These are phyloP conservation scores for Oreotrochilus melanogaster DNA, from an alignment of 2,113 vertebrate species.

Conservation along the genomic window DNA sequence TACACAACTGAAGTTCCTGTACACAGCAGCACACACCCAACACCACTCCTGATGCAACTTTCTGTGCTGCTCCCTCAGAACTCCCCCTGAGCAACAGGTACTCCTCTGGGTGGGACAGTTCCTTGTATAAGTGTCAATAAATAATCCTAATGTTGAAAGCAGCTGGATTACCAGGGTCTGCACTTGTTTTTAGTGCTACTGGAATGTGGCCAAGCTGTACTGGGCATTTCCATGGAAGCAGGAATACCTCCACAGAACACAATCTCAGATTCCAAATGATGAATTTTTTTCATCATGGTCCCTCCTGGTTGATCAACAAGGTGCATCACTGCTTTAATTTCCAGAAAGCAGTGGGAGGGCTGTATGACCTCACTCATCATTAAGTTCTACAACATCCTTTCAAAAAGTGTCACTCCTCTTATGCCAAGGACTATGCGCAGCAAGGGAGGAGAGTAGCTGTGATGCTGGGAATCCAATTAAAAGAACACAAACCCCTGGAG, in stretches of 20 bases:
- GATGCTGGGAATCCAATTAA: constrained; percentile 40
- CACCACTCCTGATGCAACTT: background rate
- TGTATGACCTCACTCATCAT: constrained; percentile 31
- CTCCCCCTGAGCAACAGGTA: background rate
- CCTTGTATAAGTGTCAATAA: background rate
- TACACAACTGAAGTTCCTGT: accelerated
- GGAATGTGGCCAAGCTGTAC: background rate
- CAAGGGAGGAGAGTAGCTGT: background rate
- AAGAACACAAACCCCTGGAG: constrained; percentile 26
- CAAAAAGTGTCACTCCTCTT: background rate
- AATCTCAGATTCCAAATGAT: background rate
- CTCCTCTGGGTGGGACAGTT: background rate
- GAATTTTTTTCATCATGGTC: background rate
- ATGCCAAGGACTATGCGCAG: constrained; percentile 9
- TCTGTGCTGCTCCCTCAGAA: background rate
- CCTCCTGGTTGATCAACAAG: background rate
- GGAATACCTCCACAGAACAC: background rate
- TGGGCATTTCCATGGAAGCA: background rate
- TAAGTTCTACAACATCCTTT: constrained; percentile 35
- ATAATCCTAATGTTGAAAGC: background rate
- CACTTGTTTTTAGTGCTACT: background rate
- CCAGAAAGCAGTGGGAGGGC: constrained; percentile 47
- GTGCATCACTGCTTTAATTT: constrained; percentile 23
- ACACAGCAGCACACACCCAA: background rate
- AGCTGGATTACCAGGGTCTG: background rate